Evolutionary conservation across 35 echinoderm and acorn worm genomes (phyloP).

Genomic region (Ophioderma brevispina): DNA sequence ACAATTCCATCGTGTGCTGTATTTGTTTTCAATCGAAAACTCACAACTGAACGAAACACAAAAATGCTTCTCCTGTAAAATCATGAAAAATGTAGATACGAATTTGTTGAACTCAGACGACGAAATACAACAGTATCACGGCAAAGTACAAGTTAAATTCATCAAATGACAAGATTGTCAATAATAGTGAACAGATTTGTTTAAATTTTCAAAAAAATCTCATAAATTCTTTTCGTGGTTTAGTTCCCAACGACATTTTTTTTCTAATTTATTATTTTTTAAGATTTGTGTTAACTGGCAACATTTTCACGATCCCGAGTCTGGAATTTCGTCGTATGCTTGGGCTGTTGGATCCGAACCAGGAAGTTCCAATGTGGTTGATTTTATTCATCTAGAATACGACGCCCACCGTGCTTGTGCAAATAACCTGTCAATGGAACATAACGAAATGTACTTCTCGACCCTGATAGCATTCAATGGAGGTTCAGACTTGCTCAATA

Average conservation of each 20-base stretch:
- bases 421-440: slow-evolving; percentile 2
- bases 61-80: too few relatives aligned
- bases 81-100: too few relatives aligned
- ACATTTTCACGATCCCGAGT: slow-evolving; percentile 31
- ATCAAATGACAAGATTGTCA: neutral
- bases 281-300: slow-evolving; percentile 52
- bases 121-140: too few relatives aligned
- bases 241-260: too few relatives aligned
- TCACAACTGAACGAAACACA: too few relatives aligned
- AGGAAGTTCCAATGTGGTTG: neutral
- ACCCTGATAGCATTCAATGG: slow-evolving; percentile 51
- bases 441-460: slow-evolving; percentile 34
- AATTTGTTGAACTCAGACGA: too few relatives aligned
- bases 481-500: slow-evolving; percentile 31
- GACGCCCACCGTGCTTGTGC: slow-evolving; percentile 3
- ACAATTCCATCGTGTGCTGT: too few relatives aligned
- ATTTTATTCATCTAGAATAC: slow-evolving; percentile 3
- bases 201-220: neutral
- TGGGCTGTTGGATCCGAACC: slow-evolving; percentile 43
- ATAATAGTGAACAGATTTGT: neutral
- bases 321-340: slow-evolving; percentile 28
- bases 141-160: too few relatives aligned
- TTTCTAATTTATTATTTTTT: too few relatives aligned
- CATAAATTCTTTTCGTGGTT: neutral
- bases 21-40: too few relatives aligned